phyloP scores from a whole-genome alignment of 2,888 invertebrate genomes.

The Brachypalpus laphriformis region DNA sequence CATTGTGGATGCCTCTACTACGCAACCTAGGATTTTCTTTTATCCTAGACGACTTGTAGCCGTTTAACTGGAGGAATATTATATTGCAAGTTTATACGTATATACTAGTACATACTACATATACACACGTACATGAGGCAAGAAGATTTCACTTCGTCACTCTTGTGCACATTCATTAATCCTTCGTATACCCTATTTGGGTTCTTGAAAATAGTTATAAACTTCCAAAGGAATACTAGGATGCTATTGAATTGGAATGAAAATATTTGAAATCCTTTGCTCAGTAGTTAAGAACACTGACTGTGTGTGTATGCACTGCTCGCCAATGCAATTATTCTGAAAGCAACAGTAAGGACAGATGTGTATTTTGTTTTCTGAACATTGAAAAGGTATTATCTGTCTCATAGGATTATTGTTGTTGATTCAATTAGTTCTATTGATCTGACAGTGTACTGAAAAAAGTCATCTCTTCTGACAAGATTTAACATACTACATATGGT shows the following conservation, averaged over 20 bases:
- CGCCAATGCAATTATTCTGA: constrained; percentile 2
- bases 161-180: constrained; percentile 32
- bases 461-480: background rate
- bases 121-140: background rate
- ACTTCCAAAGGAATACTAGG: constrained; percentile 6
- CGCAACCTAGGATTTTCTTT: constrained; percentile 7
- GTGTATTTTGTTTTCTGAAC: constrained; percentile 12
- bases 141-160: constrained; percentile 15
- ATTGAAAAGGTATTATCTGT: constrained; percentile 6
- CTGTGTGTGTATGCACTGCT: background rate
- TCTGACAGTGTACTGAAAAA: background rate
- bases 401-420: constrained; percentile 14
- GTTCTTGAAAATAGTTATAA: constrained; percentile 30
- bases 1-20: constrained; percentile 29
- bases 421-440: constrained; percentile 26
- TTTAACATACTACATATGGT: too few species aligned
- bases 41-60: constrained; percentile 13
- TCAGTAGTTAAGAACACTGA: background rate
- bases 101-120: too few species aligned
- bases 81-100: background rate
- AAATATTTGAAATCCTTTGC: constrained; percentile 2
- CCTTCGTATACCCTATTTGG: constrained; percentile 20
- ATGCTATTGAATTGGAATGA: constrained; percentile 22
- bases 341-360: constrained; percentile 4
- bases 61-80: background rate